Base-by-base conservation (phyloP, 64 coral and sea anemone species). In the Porites lutea region DNA sequence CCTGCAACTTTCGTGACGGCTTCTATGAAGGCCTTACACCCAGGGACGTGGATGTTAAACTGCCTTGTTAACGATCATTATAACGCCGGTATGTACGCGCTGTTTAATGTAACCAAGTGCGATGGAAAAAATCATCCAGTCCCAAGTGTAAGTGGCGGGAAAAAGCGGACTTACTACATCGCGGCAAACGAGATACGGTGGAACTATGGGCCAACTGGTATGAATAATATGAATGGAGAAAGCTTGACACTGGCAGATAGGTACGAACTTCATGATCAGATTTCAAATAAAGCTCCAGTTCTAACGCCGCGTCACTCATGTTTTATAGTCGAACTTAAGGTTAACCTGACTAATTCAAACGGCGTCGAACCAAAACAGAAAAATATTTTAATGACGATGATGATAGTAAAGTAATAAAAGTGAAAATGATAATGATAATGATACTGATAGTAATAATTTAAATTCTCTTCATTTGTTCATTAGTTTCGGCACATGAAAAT, bases 51-150 rank as follows among this genome's bases (percentile, higher is more conserved):
- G 96, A 79, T 98, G 89, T 37, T 98, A 27, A 98, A 95, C 53
- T 98, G 96, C 23, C 89, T 98, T 13, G 92, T 98, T 3, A 89
- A 92, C 48, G 93, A 98, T 74, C 96, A 98, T 53, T 95, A 92
- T 46, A 55, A 71, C 13, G 96, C 96, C 46, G 94, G 90, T 92
- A 88, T 98, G 96, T 98, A 92, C 23, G 93, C 93, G 5, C 87
- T 95, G 45, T 95, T 92, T 51, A 92, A 98, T 65, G 90, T 98
- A 23, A 89, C 89, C 0, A 54, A 89, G 51, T 98, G 96, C 78
- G 9, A 18, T 11, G 85, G 71, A 1, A 98, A 92, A 67, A 57
- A 8, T 47, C 87, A 18, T 48, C 78, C 46, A 27, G 15, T 6
- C 61, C 59, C 70, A 65, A 43, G 50, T 13, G 53, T 77, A n/a